These are phyloP conservation scores for Trachymyrmex septentrionalis DNA, from an alignment of 1,140 invertebrate species.

Conservation along the genomic window DNA sequence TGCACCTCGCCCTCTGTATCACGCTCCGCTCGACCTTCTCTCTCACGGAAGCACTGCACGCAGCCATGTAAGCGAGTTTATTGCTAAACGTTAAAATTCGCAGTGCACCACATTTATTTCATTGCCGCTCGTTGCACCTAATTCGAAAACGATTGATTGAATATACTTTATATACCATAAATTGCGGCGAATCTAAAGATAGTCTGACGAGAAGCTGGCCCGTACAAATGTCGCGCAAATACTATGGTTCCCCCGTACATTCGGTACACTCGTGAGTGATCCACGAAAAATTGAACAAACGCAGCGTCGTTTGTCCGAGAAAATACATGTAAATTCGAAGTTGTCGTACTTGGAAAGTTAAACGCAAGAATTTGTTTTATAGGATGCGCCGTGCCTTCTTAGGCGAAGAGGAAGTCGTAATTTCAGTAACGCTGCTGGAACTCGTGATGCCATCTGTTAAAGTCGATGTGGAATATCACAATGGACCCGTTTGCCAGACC, in stretches of 20 bases:
- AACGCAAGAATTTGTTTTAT: conserved; percentile 1
- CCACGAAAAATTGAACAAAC: neutral
- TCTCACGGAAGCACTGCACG: conserved; percentile 69
- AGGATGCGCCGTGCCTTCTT: conserved; percentile 47
- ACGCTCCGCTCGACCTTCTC: neutral
- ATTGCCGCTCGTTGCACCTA: conserved; percentile 63
- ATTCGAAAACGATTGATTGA: conserved; percentile 31
- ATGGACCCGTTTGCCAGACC: conserved; percentile 98
- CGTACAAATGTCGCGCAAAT: conserved; percentile 37
- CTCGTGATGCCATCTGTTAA: conserved; percentile 99
- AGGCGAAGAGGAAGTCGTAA: conserved; percentile 76
- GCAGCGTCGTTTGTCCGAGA: conserved; percentile 4
- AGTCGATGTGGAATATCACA: conserved; percentile 99
- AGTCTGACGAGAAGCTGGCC: conserved; percentile 36
- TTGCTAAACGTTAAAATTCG: conserved; percentile 72
- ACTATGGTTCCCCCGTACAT: neutral
- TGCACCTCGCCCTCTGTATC: neutral
- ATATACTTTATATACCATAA: conserved; percentile 28
- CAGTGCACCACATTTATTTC: conserved; percentile 43
- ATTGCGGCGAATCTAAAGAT: conserved; percentile 18
- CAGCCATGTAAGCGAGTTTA: conserved; percentile 71
- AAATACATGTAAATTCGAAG: conserved; percentile 28
- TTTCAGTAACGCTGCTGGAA: conserved; percentile 96
- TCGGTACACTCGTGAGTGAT: neutral
- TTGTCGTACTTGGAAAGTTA: conserved; percentile 35